Evolutionary conservation across 1,140 invertebrate species (phyloP).

Genomic region (Pristionchus pacificus): DNA sequence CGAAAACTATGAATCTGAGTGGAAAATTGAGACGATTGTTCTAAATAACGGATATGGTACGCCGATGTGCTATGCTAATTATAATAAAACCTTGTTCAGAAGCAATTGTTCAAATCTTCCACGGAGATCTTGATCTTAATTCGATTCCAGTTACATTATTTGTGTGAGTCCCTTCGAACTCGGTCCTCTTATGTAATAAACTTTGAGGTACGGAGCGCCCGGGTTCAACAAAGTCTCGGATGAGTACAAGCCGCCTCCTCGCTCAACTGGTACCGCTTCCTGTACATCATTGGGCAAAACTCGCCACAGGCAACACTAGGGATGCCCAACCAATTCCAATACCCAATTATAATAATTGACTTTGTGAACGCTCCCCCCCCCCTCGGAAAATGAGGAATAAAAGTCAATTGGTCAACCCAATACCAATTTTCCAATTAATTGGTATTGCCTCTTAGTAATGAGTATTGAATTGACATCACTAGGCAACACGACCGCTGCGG

Average conservation of each 20-base stretch:
- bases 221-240: conserved; percentile 45
- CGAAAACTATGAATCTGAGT: not conserved
- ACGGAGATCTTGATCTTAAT: not conserved
- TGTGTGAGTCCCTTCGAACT: conserved; percentile 21
- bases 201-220: conserved; percentile 35
- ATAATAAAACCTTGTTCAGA: not conserved
- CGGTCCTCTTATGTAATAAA: not conserved
- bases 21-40: not conserved
- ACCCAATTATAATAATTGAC: too few species aligned
- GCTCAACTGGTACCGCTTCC: conserved; percentile 42
- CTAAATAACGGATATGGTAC: not conserved
- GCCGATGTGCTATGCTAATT: not conserved
- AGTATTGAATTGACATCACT: too few species aligned
- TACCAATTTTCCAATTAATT: conserved; percentile 29
- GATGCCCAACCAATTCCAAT: too few species aligned
- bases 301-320: too few species aligned
- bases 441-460: not conserved
- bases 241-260: conserved; percentile 38
- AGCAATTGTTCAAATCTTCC: not conserved
- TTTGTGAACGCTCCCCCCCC: too few species aligned
- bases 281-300: too few species aligned
- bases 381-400: too few species aligned
- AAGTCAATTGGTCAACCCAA: too few species aligned
- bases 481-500: conserved; percentile 39
- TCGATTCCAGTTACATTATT: conserved; percentile 13